Base-by-base conservation (phyloP, 2,113 vertebrate species). In the Plectropomus leopardus region DNA sequence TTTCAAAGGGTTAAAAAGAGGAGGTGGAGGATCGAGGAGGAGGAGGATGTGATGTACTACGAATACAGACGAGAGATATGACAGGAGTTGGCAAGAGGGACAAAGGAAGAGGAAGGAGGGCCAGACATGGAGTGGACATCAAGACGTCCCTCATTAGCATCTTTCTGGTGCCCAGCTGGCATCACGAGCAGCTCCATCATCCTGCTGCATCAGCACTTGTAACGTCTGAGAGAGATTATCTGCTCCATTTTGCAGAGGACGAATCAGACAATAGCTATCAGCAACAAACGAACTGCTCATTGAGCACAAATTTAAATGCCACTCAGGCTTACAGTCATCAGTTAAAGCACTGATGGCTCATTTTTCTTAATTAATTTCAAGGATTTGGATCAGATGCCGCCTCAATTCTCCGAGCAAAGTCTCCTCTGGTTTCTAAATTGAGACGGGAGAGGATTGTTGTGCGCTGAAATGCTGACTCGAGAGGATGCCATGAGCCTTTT, bases 151-250 rank as follows among this genome's bases (percentile, higher is more conserved):
- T 83, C 61, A 66, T 57, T 48, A 24, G 40, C 47, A 3, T 72
- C 48, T n/a, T 47, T n/a, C 65, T 78, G 57, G 45, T 63, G 58
- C n/a, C 45, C 63, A 36, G 74, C 64, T 79, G 63, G 73, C 85
- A 75, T 73, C 21, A 24, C 57, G 4, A 32, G 40, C 68, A 73
- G 72, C 75, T 28, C 76, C 58, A 55, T 4, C 1, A 60, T 4
- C 55, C 19, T 53, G 78, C 83, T 71, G 66, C 34, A 58, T 86
- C 86, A 88, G 83, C 86, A 82, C 13, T 44, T 28, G 54, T 45
- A 42, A 30, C 65, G 47, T 19, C 67, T 60, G 78, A 65, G 51
- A n/a, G 36, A 76, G 34, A 88, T 87, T 53, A 86, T 76, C 68
- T 60, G 68, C 88, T 84, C 61, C 83, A 80, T 63, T 63, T 84